Evolutionary conservation across 1,140 invertebrate genomes (phyloP), one percentile per base, ranked within the genome.

Genomic region (Helicoverpa armigera): DNA sequence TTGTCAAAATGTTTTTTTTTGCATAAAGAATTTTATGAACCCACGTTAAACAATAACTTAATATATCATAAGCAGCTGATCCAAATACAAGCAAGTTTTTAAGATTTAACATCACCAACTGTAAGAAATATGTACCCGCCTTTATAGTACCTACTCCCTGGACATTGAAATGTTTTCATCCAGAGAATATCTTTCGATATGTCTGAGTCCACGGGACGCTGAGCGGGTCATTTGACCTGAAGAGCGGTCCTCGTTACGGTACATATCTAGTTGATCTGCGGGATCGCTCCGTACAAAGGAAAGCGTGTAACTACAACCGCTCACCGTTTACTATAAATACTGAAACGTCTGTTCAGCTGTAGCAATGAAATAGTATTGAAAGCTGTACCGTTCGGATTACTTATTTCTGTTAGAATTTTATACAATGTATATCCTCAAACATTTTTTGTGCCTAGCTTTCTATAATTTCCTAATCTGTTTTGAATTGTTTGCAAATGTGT

Each of bases 261-360:
- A 29, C 18, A 2, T 60, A 60, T 23, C 13, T 13, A 60, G 12
- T 16, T 48, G 3, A n/a, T 65, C 31, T 43, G 31, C 61, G 13
- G 16, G 31, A 65, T 65, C 35, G 14, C 2, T 63, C 3, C 31
- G 29, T 31, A 14, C 54, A 29, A 35, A 54, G 51, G 14, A 29
- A 73, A 23, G 43, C 53, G 70, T 73, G 70, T 43, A 73, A 51
- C 70, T 31, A 56, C 29, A 12, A n/a, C 11, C 18, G 11, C 18
- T 7, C 5, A 23, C 0, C 14, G 2, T n/a, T 31, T n/a, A 63
- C 29, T 63, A 18, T 58, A 58, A 58, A 58, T 58, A 58, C 23
- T 11, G 56, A 23, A 11, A 58, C 23, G 56, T 7, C 54, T 56
- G n/a, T 18, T 2, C n/a, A 18, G 35, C 4, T 43, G 35, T 43